Conservation (phyloP, 1,140 invertebrate genomes). For the Chlorops oryzae region DNA sequence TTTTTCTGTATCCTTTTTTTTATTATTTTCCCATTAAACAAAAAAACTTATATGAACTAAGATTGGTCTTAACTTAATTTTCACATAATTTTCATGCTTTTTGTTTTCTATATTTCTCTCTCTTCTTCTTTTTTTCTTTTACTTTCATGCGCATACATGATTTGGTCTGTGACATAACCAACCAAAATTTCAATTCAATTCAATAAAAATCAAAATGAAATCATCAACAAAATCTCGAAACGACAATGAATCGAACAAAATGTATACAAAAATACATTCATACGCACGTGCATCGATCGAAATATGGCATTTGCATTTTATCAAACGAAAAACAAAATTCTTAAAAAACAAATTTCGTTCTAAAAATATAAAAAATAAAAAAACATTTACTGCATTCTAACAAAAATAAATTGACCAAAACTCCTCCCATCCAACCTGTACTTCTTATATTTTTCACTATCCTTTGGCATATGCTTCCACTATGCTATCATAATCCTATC, state of each 20-base stretch:
- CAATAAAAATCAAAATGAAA: slow-evolving; percentile 20
- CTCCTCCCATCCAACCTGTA: not conserved
- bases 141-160: slow-evolving; percentile 43
- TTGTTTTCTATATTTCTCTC: slow-evolving; percentile 41
- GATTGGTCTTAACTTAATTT: too few relatives aligned
- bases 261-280: slow-evolving; percentile 44
- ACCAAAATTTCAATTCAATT: slow-evolving; percentile 20
- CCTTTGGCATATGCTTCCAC: too few relatives aligned
- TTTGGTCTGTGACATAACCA: slow-evolving; percentile 40
- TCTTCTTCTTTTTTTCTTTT: slow-evolving; percentile 47
- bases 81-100: slow-evolving; percentile 35
- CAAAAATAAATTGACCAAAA: not conserved
- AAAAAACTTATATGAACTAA: too few relatives aligned
- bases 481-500: too few relatives aligned
- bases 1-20: too few relatives aligned
- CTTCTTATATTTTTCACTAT: not conserved
- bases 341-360: not conserved
- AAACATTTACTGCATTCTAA: not conserved
- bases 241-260: slow-evolving; percentile 26
- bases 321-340: slow-evolving; percentile 11
- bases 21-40: too few relatives aligned
- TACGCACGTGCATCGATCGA: slow-evolving; percentile 31
- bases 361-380: not conserved
- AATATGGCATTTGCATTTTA: too few relatives aligned
- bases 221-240: slow-evolving; percentile 22